Percentiles rank a stretch among this genome's conserved stretches.
phyloP scores from a whole-genome alignment of 2,797 vertebrate species.

The Myoxocephalus aenaeus region DNA sequence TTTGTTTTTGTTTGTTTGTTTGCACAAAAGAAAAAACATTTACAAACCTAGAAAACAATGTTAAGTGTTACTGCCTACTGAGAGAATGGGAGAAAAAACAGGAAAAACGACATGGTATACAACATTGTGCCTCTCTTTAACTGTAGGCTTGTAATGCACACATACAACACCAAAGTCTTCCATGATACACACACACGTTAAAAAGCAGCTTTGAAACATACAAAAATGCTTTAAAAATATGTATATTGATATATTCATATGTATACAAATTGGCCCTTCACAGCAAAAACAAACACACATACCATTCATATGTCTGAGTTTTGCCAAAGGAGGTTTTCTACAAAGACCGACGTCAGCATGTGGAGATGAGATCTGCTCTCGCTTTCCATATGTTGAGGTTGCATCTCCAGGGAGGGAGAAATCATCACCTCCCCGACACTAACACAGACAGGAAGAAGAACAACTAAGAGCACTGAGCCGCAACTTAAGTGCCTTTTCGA shows the following conservation, averaged over 20 bases:
- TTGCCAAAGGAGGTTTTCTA: constrained; percentile 62
- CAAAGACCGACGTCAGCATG: constrained; percentile 52
- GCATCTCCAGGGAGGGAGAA: constrained; percentile 44
- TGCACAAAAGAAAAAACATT: constrained; percentile 82
- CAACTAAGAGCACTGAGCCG: constrained; percentile 43
- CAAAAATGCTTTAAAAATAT: constrained; percentile 89
- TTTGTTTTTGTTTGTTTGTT: constrained; percentile 43
- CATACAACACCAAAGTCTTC: constrained; percentile 72
- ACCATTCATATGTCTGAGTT: constrained; percentile 78
- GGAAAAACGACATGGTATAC: constrained; percentile 67
- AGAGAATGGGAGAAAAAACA: constrained; percentile 61
- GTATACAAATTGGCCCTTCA: constrained; percentile 86
- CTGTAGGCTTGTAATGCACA: constrained; percentile 77
- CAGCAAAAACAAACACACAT: constrained; percentile 79
- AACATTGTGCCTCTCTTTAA: constrained; percentile 77
- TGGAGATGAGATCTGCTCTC: constrained; percentile 30
- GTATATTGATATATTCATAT: constrained; percentile 88
- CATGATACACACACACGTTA: constrained; percentile 78
- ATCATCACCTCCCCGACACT: constrained; percentile 25
- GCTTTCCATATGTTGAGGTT: constrained; percentile 33
- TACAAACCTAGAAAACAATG: constrained; percentile 83
- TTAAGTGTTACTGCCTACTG: constrained; percentile 75
- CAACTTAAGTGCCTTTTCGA: constrained; percentile 68
- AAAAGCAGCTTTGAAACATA: constrained; percentile 89
- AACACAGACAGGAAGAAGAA: constrained; percentile 55